Evolutionary conservation across 2,113 vertebrate genomes (phyloP), one percentile per base, ranked within the genome.

Genomic region (Xiphophorus maculatus): DNA sequence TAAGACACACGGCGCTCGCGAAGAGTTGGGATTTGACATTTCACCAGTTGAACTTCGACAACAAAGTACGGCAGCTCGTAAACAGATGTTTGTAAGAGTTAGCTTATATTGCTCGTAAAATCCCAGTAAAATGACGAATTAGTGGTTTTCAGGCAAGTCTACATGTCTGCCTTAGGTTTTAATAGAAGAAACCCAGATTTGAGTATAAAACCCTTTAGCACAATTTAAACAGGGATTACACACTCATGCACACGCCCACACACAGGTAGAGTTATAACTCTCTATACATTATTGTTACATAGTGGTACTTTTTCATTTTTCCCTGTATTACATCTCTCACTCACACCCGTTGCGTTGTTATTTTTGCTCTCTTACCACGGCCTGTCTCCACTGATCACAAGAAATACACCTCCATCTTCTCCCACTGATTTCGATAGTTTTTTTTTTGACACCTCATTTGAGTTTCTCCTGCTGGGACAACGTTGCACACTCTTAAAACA

Each of bases 391-490:
- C 48, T 51, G 48, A 17, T 22, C 48, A 54, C 22, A 48, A 5
- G 15, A 48, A 48, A 48, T 54, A 25, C n/a, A 54, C 51, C 61
- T 30, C 62, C 15, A 14, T 42, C 64, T 25, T 51, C 54, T 54
- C 40, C 60, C 69, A 4, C 73, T 71, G 11, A 78, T 68, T 83
- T 58, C 73, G 13, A 61, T 29, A 65, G 25, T 66, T 63, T 51
- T 63, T 63, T 51, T 63, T 13, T 32, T 37, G 12, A 66, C 73
- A 61, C 64, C 13, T 27, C 25, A 11, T 77, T 65, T 69, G 42
- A 27, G 40, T 82, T 81, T 77, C 68, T 69, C 48, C 29, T 35
- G 14, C 75, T 54, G 63, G 14, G 10, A 62, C 69, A 27, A 58
- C n/a, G 2, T 67, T 70, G 67, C 35, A 48, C 33, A 69, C 70